Evolutionary conservation across 1,140 invertebrate genomes (phyloP).

Genomic region (Caligus rogercresseyi): DNA sequence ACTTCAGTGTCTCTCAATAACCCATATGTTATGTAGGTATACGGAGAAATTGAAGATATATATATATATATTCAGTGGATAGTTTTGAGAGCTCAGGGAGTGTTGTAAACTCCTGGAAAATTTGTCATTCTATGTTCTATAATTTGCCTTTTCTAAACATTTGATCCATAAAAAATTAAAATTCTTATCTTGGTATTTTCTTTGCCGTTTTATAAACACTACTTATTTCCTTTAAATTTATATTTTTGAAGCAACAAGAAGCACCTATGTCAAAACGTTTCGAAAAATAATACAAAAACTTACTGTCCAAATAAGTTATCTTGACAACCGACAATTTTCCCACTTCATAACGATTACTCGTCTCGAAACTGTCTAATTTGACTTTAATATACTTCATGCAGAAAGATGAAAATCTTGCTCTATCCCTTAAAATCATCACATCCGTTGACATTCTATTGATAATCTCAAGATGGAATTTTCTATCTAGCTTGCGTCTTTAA

Average conservation of each 20-base stretch:
- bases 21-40: too few species aligned
- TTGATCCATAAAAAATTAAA: background rate
- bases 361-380: background rate
- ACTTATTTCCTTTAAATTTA: background rate
- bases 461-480: background rate
- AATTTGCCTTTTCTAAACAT: too few species aligned
- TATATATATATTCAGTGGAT: too few species aligned
- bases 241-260: background rate
- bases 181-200: background rate
- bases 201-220: background rate
- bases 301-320: background rate
- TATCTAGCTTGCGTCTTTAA: background rate
- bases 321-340: background rate
- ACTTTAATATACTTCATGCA: background rate
- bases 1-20: too few species aligned
- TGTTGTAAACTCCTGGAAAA: too few species aligned
- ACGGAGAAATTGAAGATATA: too few species aligned
- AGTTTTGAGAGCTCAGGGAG: too few species aligned
- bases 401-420: background rate
- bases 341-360: background rate
- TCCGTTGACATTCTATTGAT: background rate
- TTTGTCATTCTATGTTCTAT: too few species aligned
- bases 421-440: background rate
- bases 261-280: background rate
- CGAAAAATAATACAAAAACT: background rate